Evolutionary conservation across 2,888 invertebrate genomes (phyloP), one percentile per base, ranked within the genome.

Genomic region (Chymomyza amoena): DNA sequence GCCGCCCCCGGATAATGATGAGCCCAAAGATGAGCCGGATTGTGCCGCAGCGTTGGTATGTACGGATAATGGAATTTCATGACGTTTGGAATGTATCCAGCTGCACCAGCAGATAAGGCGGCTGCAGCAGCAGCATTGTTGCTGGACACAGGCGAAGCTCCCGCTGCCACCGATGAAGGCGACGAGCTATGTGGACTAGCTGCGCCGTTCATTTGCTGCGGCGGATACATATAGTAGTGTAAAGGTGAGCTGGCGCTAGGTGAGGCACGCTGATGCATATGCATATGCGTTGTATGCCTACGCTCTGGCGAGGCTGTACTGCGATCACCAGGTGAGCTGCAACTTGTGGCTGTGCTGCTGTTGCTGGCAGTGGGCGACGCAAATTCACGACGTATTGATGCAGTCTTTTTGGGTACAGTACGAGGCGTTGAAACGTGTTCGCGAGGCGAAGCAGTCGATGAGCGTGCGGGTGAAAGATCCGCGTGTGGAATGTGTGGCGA

Each of bases 21-120:
- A 92, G 93, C 91, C 93, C 93, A 93, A 67, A 91, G 61, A n/a
- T n/a, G n/a, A n/a, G n/a, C n/a, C 16, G 93, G 92, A 79, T 92
- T 92, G 28, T 89, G 90, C 68, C 93, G 90, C 77, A 93, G 90
- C 5, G 91, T 90, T 61, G 90, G 84, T 73, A 91, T 89, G 78
- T 91, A 91, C 18, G 91, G 91, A 85, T 91, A 89, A 73, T 91
- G 91, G 57, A 91, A 88, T 45, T 45, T 45, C 39, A 45, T 45
- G 39, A 45, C 39, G 6, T 45, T 81, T 86, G 91, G 91, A 90
- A 91, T 91, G 90, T 91, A 91, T 66, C 90, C 89, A 51, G 90
- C 89, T 65, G 90, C 90, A 64, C 88, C 83, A 61, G 90, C 89
- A 39, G 90, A 88, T 36, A 91, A 89, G n/a, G 90, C 90, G 20